A percentile compares a stretch with the other conserved stretches of the same genome.
These are phyloP conservation scores for Mungos mungo DNA, from an alignment of 2,113 vertebrate genomes.

Conservation along the genomic window DNA sequence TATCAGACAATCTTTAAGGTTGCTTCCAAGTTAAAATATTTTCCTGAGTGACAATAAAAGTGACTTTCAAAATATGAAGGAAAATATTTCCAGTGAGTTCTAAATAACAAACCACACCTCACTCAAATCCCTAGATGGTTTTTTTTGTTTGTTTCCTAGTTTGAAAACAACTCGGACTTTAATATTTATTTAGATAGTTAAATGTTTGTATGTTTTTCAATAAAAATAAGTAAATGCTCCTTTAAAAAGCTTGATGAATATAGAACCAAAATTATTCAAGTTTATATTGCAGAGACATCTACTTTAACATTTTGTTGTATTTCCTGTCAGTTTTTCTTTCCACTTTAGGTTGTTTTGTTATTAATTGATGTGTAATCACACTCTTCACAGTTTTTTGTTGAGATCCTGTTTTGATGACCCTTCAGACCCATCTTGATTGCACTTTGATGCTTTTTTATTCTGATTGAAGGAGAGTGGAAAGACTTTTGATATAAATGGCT, in stretches of 20 bases:
- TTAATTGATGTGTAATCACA: not conserved
- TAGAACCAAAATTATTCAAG: not conserved
- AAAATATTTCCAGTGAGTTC: slow-evolving; percentile 27
- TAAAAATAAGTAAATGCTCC: not conserved
- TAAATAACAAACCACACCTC: not conserved
- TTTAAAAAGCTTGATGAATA: not conserved
- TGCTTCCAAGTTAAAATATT: slow-evolving; percentile 2
- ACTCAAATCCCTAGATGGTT: not conserved
- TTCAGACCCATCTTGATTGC: not conserved
- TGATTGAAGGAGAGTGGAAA: not conserved
- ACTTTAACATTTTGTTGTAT: not conserved
- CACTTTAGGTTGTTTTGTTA: not conserved
- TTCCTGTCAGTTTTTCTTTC: not conserved
- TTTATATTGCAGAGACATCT: not conserved
- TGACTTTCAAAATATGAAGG: slow-evolving; percentile 33
- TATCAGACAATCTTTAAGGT: slow-evolving; percentile 31
- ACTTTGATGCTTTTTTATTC: not conserved
- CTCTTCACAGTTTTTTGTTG: not conserved
- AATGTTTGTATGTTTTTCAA: slow-evolving; percentile 8
- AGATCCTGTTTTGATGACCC: not conserved
- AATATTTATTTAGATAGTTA: slow-evolving; percentile 33
- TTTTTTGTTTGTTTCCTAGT: not conserved
- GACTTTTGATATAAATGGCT: not conserved
- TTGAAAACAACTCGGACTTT: slow-evolving; percentile 45
- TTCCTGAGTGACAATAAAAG: slow-evolving; percentile 48